Evolutionary conservation across 2,888 invertebrate species (phyloP).

Genomic region (Diarsia dahlii): DNA sequence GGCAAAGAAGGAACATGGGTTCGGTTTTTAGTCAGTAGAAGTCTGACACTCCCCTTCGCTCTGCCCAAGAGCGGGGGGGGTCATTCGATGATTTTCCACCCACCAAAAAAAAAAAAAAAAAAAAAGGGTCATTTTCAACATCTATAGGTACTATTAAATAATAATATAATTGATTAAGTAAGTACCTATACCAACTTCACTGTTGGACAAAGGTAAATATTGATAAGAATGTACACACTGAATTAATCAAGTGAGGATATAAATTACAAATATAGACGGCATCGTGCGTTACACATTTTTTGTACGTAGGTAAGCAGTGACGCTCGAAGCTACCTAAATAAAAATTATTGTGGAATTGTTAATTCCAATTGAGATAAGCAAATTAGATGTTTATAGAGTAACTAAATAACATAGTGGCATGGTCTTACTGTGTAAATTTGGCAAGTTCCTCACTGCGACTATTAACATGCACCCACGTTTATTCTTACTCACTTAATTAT

Average conservation of each 20-base stretch:
- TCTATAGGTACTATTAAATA: conserved; percentile 4
- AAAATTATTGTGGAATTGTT: background rate
- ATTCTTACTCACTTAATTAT: conserved; percentile 46
- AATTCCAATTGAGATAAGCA: background rate
- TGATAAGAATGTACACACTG: background rate
- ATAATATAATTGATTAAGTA: background rate
- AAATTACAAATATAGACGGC: background rate
- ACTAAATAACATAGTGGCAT: background rate
- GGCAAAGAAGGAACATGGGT: no score
- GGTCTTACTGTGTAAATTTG: conserved; percentile 38
- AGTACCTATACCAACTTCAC: background rate
- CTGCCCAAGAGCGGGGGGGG: no score
- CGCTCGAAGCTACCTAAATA: background rate
- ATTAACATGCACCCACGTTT: conserved; percentile 58
- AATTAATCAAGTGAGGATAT: background rate
- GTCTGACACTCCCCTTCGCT: no score
- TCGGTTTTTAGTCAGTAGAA: no score
- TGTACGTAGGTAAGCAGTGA: background rate
- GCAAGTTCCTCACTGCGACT: conserved; percentile 61
- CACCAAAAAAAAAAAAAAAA: no score
- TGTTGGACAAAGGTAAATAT: conserved; percentile 5
- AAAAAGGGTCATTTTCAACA: conserved; percentile 30
- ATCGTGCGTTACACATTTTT: background rate
- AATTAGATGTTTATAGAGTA: background rate
- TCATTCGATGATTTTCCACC: no score